Percentiles rank a stretch among this genome's conserved stretches.
Evolutionary conservation across 2,888 invertebrate genomes (phyloP).

Genomic region (Aquatica leii): DNA sequence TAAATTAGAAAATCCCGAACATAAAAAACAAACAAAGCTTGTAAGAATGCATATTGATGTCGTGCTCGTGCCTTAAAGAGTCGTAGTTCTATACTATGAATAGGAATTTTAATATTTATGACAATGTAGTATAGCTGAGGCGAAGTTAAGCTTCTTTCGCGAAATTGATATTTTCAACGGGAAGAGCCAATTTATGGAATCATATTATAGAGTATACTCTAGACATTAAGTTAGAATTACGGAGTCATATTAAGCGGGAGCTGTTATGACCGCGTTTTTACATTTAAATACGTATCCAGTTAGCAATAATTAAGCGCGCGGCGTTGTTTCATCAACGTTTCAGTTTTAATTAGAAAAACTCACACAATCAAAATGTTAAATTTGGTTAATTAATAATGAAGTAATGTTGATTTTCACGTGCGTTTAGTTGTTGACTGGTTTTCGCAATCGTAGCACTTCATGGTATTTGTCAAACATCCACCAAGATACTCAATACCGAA

Average conservation of each 20-base stretch:
- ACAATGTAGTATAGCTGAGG: slow-evolving; percentile 4
- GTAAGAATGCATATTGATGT: slow-evolving; percentile 13
- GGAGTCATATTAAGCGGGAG: background rate
- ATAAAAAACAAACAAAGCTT: background rate
- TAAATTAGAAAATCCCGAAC: slow-evolving; percentile 1
- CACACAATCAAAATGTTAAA: no score
- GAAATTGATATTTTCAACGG: slow-evolving; percentile 28
- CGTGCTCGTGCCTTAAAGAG: background rate
- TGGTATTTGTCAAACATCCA: slow-evolving; percentile 34
- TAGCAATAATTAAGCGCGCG: no score
- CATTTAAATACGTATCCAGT: no score
- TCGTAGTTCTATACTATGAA: slow-evolving; percentile 13
- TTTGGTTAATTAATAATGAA: no score
- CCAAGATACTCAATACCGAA: slow-evolving; percentile 34
- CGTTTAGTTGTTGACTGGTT: no score
- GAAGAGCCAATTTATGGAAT: slow-evolving; percentile 22
- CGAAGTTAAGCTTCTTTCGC: slow-evolving; percentile 24
- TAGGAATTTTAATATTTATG: slow-evolving; percentile 28
- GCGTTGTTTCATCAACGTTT: no score
- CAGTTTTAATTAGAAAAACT: no score
- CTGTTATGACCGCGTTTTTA: no score
- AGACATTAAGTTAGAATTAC: slow-evolving; percentile 16
- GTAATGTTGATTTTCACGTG: no score
- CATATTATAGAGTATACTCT: slow-evolving; percentile 14
- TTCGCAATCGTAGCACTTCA: no score